Evolutionary conservation across 2,113 vertebrate genomes (phyloP).

Genomic region (Ochotona curzoniae): DNA sequence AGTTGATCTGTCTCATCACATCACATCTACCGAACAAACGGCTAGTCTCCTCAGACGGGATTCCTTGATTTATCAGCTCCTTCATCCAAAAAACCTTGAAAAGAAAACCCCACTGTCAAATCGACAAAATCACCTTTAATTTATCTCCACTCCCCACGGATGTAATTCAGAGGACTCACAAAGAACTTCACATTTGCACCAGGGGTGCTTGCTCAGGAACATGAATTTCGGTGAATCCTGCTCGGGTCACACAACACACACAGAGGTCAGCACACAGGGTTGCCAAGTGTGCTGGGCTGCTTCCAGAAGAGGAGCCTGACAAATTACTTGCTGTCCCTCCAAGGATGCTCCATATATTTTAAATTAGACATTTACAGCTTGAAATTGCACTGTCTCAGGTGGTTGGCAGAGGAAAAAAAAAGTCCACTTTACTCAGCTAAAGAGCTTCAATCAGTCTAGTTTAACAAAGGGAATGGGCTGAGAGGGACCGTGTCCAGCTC

Average conservation of each 20-base stretch:
- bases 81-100: slow-evolving; percentile 27
- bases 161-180: slow-evolving; percentile 8
- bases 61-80: slow-evolving; percentile 21
- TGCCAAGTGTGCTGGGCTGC: background rate
- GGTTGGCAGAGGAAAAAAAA: background rate
- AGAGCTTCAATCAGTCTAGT: background rate
- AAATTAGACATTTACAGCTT: background rate
- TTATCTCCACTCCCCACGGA: slow-evolving; percentile 3
- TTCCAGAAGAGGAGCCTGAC: slow-evolving; percentile 27
- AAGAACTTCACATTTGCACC: background rate
- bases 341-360: background rate
- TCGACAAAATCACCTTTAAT: background rate
- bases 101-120: slow-evolving; percentile 34
- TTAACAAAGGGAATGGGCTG: background rate
- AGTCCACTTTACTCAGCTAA: background rate
- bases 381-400: background rate
- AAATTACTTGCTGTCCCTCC: background rate
- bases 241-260: background rate
- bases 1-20: background rate
- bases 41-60: background rate
- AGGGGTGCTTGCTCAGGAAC: background rate
- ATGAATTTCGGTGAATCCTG: background rate
- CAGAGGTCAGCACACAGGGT: background rate
- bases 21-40: background rate
- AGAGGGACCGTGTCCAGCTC: background rate